Evolutionary conservation across 1,140 invertebrate species (phyloP).

Genomic region (Rhysida immarginata): DNA sequence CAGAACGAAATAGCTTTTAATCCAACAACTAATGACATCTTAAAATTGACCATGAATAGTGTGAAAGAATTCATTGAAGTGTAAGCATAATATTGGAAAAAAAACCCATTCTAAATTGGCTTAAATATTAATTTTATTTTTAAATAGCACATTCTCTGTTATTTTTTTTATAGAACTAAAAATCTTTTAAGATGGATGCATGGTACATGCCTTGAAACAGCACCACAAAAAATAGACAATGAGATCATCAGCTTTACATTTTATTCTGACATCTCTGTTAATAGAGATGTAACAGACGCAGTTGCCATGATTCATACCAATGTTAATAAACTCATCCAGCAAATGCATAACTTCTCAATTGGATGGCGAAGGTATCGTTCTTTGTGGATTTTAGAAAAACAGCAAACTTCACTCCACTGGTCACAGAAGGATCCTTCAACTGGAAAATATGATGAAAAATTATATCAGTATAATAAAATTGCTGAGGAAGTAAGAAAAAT

Average conservation of each 20-base stretch:
- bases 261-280: constrained; percentile 58
- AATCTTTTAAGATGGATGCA: constrained; percentile 67
- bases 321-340: constrained; percentile 41
- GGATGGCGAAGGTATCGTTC: constrained; percentile 60
- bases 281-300: constrained; percentile 45
- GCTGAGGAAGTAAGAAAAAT: constrained; percentile 44
- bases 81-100: constrained; percentile 1
- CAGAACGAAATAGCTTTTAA: constrained; percentile 54
- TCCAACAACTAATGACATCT: constrained; percentile 54
- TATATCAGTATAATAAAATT: constrained; percentile 61
- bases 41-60: constrained; percentile 49
- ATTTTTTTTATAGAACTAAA: constrained; percentile 39
- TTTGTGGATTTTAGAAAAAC: constrained; percentile 68
- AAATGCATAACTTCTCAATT: constrained; percentile 46
- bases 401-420: constrained; percentile 54
- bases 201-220: constrained; percentile 55
- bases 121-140: constrained; percentile 7
- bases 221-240: constrained; percentile 39
- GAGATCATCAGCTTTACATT: constrained; percentile 47
- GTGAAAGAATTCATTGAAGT: constrained; percentile 7
- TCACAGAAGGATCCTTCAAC: constrained; percentile 49
- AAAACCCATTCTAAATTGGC: too few relatives aligned
- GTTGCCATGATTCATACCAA: constrained; percentile 47
- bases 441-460: constrained; percentile 60
- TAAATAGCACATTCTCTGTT: not conserved